Conservation (phyloP, 2,113 vertebrate species). For the Panthera tigris region DNA sequence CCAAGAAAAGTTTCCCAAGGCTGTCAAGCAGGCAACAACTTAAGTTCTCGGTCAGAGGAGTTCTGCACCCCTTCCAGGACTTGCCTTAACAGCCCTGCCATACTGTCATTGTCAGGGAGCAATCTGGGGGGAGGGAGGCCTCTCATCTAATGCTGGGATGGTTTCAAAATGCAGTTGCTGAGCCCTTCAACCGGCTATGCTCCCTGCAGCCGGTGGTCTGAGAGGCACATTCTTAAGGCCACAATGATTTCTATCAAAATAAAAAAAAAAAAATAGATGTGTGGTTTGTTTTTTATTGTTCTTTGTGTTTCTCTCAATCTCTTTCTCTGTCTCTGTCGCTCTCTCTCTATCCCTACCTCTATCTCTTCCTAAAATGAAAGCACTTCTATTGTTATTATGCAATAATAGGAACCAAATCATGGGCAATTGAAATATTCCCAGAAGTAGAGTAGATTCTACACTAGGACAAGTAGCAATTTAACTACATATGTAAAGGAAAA, state of each 20-base stretch:
- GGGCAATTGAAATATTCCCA: not conserved
- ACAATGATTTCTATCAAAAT: not conserved
- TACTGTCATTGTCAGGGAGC: not conserved
- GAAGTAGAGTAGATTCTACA: not conserved
- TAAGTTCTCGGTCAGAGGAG: not conserved
- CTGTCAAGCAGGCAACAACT: not conserved
- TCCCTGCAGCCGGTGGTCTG: not conserved
- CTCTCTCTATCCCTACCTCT: too few species aligned
- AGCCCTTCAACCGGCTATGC: fast-evolving
- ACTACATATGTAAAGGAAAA: not conserved
- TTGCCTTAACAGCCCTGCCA: not conserved
- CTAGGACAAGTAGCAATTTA: not conserved
- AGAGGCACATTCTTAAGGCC: too few species aligned
- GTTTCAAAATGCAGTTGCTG: not conserved
- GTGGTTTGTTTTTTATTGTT: not conserved
- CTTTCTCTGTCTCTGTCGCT: not conserved
- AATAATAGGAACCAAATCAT: not conserved
- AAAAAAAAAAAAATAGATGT: not conserved
- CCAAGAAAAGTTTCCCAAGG: not conserved
- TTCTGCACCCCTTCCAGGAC: not conserved
- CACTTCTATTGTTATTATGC: not conserved
- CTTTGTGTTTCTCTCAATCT: not conserved
- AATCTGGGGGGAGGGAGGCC: not conserved
- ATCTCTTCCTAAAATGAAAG: not conserved
- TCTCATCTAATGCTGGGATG: not conserved